Evolutionary conservation across 2,888 invertebrate species (phyloP), one percentile per base, ranked within the genome.

Genomic region (Mythimna albipuncta): DNA sequence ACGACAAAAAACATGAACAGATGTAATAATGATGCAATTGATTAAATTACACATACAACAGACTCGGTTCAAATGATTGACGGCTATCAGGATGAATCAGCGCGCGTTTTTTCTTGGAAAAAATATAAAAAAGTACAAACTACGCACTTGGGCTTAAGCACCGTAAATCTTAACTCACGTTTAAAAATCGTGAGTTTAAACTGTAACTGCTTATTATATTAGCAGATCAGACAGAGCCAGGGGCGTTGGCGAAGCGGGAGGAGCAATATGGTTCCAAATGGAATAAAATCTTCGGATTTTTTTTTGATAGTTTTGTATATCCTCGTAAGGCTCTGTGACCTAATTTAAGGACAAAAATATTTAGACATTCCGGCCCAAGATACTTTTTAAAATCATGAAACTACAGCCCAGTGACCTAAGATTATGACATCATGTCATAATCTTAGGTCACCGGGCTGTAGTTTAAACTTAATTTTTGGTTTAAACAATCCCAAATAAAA

Each of bases 141-240:
- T 67, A 58, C 69, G 64, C 58, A 41, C 57, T 50, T n/a, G 6
- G 41, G 13, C 52, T 66, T 62, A 67, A 83, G 59, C 38, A 64
- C 79, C 65, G 65, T 68, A 55, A 65, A 72, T 38, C 50, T 63
- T 38, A 72, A 68, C 69, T 81, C 75, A 84, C 81, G 84, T 70
- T 81, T 81, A 57, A 57, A 70, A 81, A 66, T 81, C 84, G 81
- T 81, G 84, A 72, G 47, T 79, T 64, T 75, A 63, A 35, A 68
- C 64, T 68, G 9, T 83, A 68, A 65, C 83, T 59, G 79, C 79
- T 83, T 79, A 79, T 79, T 70, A 82, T 64, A 63, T 69, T 78
- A 62, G 59, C 55, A 38, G 52, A 44, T 57, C 79, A 61, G 52
- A 11, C 21, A 50, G 35, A 19, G 83, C 74, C 54, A 44, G 32